These are phyloP conservation scores for Otus sunia DNA, from an alignment of 2,113 vertebrate genomes.

Conservation along the genomic window DNA sequence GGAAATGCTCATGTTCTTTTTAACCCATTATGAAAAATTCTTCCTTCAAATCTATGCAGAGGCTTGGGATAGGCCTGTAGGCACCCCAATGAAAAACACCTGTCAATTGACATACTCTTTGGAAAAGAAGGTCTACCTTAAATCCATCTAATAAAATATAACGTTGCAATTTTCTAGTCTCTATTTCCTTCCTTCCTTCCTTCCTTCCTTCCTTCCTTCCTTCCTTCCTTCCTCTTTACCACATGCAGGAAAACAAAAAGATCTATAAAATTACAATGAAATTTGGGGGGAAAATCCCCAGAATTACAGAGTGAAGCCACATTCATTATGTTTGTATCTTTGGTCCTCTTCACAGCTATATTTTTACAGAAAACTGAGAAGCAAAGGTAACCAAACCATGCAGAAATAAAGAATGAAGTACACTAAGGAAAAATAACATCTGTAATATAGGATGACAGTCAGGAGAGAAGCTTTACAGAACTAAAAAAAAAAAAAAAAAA, in stretches of 20 bases:
- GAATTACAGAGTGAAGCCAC: neutral
- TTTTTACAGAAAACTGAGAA: neutral
- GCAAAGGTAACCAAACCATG: neutral
- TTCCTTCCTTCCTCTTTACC: neutral
- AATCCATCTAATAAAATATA: neutral
- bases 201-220: neutral
- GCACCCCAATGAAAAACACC: neutral
- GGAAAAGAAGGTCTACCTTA: neutral
- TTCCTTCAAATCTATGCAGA: neutral
- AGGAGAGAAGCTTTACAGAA: neutral
- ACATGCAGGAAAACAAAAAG: neutral
- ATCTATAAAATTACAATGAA: neutral
- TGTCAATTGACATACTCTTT: neutral
- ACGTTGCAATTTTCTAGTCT: neutral
- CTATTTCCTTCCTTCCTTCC: neutral
- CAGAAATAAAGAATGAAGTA: neutral
- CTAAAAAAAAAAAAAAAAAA: neutral
- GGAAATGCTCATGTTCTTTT: neutral
- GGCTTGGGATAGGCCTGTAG: neutral
- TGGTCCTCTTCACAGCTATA: neutral
- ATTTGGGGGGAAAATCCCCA: accelerated
- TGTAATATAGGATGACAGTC: neutral
- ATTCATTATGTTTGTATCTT: neutral
- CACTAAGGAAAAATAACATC: neutral
- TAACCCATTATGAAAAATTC: neutral